These are phyloP conservation scores for Centrocercus urophasianus DNA, from an alignment of 2,113 vertebrate genomes.

Conservation along the genomic window DNA sequence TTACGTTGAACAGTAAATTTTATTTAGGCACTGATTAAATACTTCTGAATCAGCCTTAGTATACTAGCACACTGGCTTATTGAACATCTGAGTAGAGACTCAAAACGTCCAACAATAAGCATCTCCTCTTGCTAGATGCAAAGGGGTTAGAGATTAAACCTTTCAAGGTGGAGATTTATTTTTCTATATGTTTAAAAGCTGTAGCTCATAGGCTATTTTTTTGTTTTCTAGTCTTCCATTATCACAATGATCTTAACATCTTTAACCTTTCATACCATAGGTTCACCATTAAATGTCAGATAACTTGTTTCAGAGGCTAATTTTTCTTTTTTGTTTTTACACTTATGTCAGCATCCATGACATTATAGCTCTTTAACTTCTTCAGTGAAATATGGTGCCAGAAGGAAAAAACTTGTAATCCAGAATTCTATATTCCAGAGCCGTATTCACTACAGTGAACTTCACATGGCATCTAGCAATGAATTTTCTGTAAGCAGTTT, in stretches of 20 bases:
- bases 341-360: slow-evolving; percentile 26
- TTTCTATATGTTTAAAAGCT: slow-evolving; percentile 30
- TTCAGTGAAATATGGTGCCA: slow-evolving; percentile 49
- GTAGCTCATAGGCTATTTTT: not conserved
- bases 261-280: slow-evolving; percentile 42
- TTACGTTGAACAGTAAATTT: not conserved
- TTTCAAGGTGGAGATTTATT: slow-evolving; percentile 55
- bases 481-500: slow-evolving; percentile 13
- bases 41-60: not conserved
- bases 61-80: not conserved
- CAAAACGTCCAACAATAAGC: not conserved
- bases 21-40: not conserved
- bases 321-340: slow-evolving; percentile 60
- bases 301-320: slow-evolving; percentile 51
- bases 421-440: slow-evolving; percentile 51
- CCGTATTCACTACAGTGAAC: not conserved
- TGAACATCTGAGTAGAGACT: not conserved
- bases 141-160: slow-evolving; percentile 10
- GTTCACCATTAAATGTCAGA: slow-evolving; percentile 48
- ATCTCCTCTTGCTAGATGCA: not conserved
- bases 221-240: slow-evolving; percentile 57
- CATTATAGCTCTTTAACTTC: slow-evolving; percentile 48
- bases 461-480: not conserved
- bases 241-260: slow-evolving; percentile 44
- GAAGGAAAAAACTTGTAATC: slow-evolving; percentile 46